Evolutionary conservation across 1,140 invertebrate species (phyloP).

Genomic region (Gryllus bimaculatus): DNA sequence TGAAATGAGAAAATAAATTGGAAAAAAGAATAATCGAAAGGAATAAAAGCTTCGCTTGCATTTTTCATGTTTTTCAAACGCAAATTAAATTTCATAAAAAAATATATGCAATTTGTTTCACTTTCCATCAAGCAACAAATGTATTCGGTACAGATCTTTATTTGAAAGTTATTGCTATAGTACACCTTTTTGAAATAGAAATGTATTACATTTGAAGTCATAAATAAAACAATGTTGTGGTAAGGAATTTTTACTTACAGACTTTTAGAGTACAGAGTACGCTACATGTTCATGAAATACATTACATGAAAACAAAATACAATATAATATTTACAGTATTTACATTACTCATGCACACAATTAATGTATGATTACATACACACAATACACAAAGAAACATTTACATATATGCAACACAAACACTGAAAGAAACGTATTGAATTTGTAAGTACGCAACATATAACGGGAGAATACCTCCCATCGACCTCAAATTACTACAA

Average conservation of each 20-base stretch:
- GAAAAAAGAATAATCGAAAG: too few relatives aligned
- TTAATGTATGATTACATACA: neutral
- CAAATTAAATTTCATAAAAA: too few relatives aligned
- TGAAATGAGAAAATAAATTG: too few relatives aligned
- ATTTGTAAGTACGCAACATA: neutral
- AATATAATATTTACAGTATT: neutral
- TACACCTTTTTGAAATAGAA: too few relatives aligned
- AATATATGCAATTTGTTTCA: too few relatives aligned
- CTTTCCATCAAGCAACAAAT: too few relatives aligned
- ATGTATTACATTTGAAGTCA: neutral
- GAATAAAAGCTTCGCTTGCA: too few relatives aligned
- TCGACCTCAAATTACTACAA: neutral
- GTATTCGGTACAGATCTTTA: too few relatives aligned
- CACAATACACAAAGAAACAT: slow-evolving; percentile 1
- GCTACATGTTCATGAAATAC: neutral
- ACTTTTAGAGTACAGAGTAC: neutral
- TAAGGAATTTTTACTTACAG: neutral
- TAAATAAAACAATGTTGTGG: neutral
- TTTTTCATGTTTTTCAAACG: too few relatives aligned
- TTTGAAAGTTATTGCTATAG: too few relatives aligned
- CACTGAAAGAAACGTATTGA: neutral
- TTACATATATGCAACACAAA: slow-evolving; percentile 5
- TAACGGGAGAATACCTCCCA: neutral
- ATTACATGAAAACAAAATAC: slow-evolving; percentile 1
- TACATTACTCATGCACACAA: neutral